phyloP scores from a whole-genome alignment of 1,140 invertebrate genomes.

The Drosophila virilis region DNA sequence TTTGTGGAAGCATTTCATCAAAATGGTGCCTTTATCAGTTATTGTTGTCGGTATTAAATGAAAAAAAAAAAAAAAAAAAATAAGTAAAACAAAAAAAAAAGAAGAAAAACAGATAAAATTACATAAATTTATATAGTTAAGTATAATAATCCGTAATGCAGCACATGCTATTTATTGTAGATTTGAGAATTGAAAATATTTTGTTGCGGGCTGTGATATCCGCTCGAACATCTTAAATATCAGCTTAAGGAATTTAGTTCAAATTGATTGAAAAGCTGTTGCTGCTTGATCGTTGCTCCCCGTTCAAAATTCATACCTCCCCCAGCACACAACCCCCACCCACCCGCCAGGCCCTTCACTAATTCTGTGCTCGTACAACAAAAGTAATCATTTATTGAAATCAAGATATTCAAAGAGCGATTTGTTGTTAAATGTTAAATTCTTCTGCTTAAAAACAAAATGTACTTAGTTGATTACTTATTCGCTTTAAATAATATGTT shows the following conservation, averaged over 20 bases:
- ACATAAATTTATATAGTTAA: conserved; percentile 27
- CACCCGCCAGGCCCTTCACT: too few relatives aligned
- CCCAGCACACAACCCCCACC: background rate
- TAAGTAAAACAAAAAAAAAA: conserved; percentile 5
- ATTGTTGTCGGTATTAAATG: conserved; percentile 63
- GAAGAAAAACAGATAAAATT: conserved; percentile 22
- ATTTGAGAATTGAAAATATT: conserved; percentile 8
- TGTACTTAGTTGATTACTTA: conserved; percentile 48
- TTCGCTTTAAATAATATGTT: conserved; percentile 40
- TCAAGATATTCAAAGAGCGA: conserved; percentile 3
- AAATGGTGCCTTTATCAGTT: conserved; percentile 81
- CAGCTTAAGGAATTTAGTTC: conserved; percentile 1
- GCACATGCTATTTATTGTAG: conserved; percentile 21
- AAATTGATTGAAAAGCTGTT: conserved; percentile 3
- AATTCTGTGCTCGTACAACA: too few relatives aligned
- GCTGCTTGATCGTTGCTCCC: background rate
- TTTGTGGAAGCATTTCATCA: conserved; percentile 77
- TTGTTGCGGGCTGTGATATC: conserved; percentile 38
- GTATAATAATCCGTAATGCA: conserved; percentile 6
- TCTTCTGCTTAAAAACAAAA: conserved; percentile 10
- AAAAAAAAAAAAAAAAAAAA: conserved; percentile 9
- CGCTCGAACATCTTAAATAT: conserved; percentile 22
- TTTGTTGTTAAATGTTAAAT: conserved; percentile 46
- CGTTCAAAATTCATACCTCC: too few relatives aligned
- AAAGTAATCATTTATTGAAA: background rate